Evolutionary conservation across 2,113 vertebrate species (phyloP), one percentile per base, ranked within the genome.

Genomic region (Lepisosteus osseus): DNA sequence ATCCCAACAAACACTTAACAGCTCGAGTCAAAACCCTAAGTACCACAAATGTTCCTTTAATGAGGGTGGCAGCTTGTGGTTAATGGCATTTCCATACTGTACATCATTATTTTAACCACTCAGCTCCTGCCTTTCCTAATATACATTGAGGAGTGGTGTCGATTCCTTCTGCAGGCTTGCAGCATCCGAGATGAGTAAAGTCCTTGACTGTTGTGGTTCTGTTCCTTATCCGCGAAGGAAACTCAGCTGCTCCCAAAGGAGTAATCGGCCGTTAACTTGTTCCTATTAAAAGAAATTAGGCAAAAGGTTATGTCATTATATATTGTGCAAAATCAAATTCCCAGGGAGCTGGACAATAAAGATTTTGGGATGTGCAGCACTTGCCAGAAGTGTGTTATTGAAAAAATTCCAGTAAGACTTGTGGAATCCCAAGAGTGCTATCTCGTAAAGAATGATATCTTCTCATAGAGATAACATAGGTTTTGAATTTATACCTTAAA

Each of bases 221-320:
- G 82, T 94, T 93, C 85, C 88, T 95, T 92, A 93, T 95, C 93
- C 92, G 86, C 59, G 77, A 80, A 96, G 95, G 95, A 97, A 96
- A 91, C 93, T 76, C 86, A 88, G 78, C 78, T 87, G 86, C 84
- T 86, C 95, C 92, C 94, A 83, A 82, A 92, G 89, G 95, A 94
- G 89, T 89, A 93, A 93, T 96, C 90, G 94, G 83, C 88, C 82
- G 86, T 90, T 92, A 91, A 92, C 89, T 92, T 64, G 83, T 89
- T 93, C 92, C 94, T 96, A 96, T 97, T 96, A 94, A 93, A 97
- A 94, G 93, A 88, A 95, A 93, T 91, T 88, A 84, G 85, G 92
- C 84, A 88, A 94, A 92, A 94, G 97, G 94, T 97, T 92, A 92
- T 83, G 94, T 95, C 92, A 94, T 95, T 88, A 92, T 90, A 93